A percentile compares a stretch with the other conserved stretches of the same genome.
These are phyloP conservation scores for Poecile montanus DNA, from an alignment of 2,797 vertebrate genomes.

Conservation along the genomic window DNA sequence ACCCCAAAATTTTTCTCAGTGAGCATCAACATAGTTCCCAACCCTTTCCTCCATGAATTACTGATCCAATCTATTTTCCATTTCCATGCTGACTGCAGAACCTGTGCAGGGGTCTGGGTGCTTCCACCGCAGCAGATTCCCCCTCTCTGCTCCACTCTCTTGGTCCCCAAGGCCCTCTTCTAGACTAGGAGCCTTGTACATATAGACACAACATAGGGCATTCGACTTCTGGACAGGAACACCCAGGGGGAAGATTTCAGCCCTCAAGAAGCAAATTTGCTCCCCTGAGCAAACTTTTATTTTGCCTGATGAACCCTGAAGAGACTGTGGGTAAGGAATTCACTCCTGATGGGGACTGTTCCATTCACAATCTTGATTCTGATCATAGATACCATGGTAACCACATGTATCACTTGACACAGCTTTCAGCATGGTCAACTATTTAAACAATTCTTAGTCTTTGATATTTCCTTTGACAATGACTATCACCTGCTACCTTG, in stretches of 20 bases:
- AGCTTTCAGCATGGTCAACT: neutral
- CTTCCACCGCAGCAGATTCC: neutral
- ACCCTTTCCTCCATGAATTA: neutral
- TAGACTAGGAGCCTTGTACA: neutral
- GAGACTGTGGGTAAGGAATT: neutral
- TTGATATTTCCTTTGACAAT: neutral
- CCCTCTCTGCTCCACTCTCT: neutral
- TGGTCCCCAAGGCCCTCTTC: neutral
- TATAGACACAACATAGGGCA: neutral
- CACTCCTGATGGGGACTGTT: neutral
- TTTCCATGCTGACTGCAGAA: neutral
- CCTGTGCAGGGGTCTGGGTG: neutral
- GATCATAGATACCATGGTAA: neutral
- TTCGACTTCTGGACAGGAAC: neutral
- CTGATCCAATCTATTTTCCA: neutral
- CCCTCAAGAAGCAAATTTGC: neutral
- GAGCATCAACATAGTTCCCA: neutral
- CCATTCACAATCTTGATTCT: conserved; percentile 9
- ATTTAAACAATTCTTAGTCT: neutral
- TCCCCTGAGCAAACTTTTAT: neutral
- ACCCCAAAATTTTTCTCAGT: neutral
- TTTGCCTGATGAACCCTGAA: neutral
- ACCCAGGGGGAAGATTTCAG: neutral
- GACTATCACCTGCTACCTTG: neutral
- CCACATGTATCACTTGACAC: neutral